Percentiles rank a stretch among this genome's conserved stretches.
These are phyloP conservation scores for Terrapene triunguis DNA, from an alignment of 2,113 vertebrate genomes.

Conservation along the genomic window DNA sequence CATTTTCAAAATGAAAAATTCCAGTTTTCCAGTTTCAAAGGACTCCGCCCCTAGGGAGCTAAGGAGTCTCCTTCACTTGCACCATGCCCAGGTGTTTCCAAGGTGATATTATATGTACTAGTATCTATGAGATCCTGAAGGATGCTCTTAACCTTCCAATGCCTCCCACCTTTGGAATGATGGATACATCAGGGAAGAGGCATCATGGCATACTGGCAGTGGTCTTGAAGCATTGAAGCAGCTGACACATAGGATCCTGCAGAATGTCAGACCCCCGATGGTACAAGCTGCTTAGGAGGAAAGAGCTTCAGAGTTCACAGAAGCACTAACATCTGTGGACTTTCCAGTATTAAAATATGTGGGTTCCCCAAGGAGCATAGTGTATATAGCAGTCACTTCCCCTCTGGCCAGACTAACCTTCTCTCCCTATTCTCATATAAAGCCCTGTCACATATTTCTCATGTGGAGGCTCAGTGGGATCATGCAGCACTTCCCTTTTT, in stretches of 20 bases:
- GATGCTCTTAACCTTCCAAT: not conserved
- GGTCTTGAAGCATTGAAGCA: not conserved
- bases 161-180: not conserved
- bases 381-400: not conserved
- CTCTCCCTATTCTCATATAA: not conserved
- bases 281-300: not conserved
- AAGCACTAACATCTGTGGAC: not conserved
- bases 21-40: not conserved
- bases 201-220: not conserved
- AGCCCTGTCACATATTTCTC: not conserved
- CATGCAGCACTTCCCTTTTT: not conserved
- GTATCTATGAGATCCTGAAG: not conserved
- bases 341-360: not conserved
- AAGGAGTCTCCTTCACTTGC: not conserved
- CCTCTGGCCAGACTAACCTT: not conserved
- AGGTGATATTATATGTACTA: not conserved
- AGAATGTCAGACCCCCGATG: not conserved
- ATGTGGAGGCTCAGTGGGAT: not conserved
- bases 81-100: not conserved
- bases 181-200: not conserved
- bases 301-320: not conserved
- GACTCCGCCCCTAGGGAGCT: not conserved
- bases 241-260: not conserved
- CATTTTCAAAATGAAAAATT: not conserved
- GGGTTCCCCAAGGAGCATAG: not conserved